phyloP scores from a whole-genome alignment of 1,140 invertebrate genomes.

The Drosophila albomicans region DNA sequence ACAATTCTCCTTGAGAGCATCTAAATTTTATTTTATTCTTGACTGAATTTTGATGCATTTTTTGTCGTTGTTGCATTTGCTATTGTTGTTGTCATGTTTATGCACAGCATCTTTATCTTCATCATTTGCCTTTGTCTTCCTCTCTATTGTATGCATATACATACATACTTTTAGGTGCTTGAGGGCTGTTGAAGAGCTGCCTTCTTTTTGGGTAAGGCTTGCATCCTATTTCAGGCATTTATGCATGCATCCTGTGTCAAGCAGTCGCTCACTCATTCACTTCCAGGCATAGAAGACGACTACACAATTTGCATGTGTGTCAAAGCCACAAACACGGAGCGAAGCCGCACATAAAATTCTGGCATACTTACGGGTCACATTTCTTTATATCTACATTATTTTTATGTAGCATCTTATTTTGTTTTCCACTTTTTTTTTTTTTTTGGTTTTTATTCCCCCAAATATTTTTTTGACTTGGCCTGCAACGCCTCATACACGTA shows the following conservation, averaged over 20 bases:
- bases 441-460: not conserved
- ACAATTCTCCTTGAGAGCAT: not conserved
- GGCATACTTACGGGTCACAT: conserved; percentile 46
- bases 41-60: conserved; percentile 16
- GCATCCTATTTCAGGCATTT: conserved; percentile 46
- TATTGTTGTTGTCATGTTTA: conserved; percentile 9
- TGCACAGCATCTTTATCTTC: conserved; percentile 27
- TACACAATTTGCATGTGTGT: conserved; percentile 65
- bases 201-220: conserved; percentile 55
- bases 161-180: conserved; percentile 22
- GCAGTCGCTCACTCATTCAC: conserved; percentile 7
- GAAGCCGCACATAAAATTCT: conserved; percentile 25
- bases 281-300: not conserved
- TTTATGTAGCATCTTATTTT: conserved; percentile 50
- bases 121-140: conserved; percentile 8
- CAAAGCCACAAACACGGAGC: conserved; percentile 49
- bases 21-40: conserved; percentile 17
- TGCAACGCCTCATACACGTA: conserved; percentile 49
- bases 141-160: conserved; percentile 40
- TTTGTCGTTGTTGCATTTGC: not conserved
- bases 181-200: conserved; percentile 30
- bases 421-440: conserved; percentile 11
- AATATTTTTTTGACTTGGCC: not conserved
- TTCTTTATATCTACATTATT: conserved; percentile 40
- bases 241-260: conserved; percentile 45